These are phyloP conservation scores for Noctua comes DNA, from an alignment of 2,888 invertebrate genomes.

Conservation along the genomic window DNA sequence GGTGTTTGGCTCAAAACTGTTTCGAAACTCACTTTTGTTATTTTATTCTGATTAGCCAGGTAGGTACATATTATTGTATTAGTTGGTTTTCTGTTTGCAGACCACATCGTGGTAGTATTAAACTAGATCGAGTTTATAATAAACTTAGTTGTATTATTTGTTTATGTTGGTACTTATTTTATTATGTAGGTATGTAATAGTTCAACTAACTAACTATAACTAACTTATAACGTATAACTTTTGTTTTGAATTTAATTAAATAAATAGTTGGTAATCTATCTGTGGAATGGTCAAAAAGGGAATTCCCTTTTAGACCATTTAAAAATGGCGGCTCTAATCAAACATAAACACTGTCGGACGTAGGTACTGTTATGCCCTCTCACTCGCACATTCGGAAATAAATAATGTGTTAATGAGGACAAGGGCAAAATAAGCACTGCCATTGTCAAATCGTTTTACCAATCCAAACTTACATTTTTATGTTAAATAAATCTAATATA, in stretches of 20 bases:
- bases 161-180: background rate
- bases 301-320: too few relatives aligned
- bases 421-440: background rate
- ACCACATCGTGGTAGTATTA: background rate
- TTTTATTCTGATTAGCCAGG: background rate
- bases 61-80: background rate
- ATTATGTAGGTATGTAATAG: background rate
- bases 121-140: background rate
- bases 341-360: background rate
- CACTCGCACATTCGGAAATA: constrained; percentile 2
- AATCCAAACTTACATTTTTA: background rate
- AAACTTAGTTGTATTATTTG: background rate
- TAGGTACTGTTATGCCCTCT: background rate
- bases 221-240: too few relatives aligned
- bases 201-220: too few relatives aligned
- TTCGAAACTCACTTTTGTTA: background rate
- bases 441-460: background rate
- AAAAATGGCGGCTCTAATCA: background rate
- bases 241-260: background rate
- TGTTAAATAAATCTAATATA: background rate
- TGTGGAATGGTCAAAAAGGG: background rate
- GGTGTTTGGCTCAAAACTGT: background rate
- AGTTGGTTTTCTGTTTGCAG: background rate
- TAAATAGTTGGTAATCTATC: background rate
- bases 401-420: background rate